Base-by-base conservation (phyloP, 2,888 invertebrate species). In the Gandaritis pyraliata region DNA sequence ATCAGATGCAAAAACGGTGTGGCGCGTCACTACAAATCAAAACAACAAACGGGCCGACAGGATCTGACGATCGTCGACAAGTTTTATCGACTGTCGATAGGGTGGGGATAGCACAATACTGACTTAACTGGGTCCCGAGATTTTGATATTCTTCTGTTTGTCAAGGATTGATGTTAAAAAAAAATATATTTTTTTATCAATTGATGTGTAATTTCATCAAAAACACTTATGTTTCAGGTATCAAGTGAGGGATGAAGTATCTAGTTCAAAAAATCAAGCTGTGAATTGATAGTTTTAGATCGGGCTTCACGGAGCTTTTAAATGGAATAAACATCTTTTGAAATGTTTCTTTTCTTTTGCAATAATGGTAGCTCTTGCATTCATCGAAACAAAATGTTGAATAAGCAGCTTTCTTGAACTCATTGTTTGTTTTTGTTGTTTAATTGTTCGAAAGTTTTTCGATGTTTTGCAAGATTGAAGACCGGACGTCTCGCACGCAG, bases 41-140 rank as follows among this genome's bases (percentile, higher is more conserved):
- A 84, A 85, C 83, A 86, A 85, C 86, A 90, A 85, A 86, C 80
- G 78, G 57, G 77, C 90, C 90, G 89, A 88, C 90, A 88, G 88
- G 87, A 89, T 63, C 63, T 86, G 85, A 82, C 85, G 85, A 86
- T 86, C 86, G 85, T 85, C 86, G 80, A 78, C 78, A 79, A 83
- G 81, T 82, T 59, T 83, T 82, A 85, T 83, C 84, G 82, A 77
- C 79, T 56, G 56, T 64, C 56, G 64, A 59, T 63, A 58, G 51
- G 16, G 59, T 49, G 59, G 59, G 59, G 64, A 53, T 39, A 52
- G 48, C 52, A 59, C 33, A n/a, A 50, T 29, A 16, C 7, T 41
- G 33, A 33, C 43, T 16, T 41, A 8, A 33, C 43, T 16, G 43
- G 10, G 16, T 5, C 11, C 11, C 10, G 4, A 16, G 16, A 10